Percentiles rank a stretch among this genome's conserved stretches.
Evolutionary conservation across 2,888 invertebrate genomes (phyloP).

Genomic region (Agriopis aurantiaria): DNA sequence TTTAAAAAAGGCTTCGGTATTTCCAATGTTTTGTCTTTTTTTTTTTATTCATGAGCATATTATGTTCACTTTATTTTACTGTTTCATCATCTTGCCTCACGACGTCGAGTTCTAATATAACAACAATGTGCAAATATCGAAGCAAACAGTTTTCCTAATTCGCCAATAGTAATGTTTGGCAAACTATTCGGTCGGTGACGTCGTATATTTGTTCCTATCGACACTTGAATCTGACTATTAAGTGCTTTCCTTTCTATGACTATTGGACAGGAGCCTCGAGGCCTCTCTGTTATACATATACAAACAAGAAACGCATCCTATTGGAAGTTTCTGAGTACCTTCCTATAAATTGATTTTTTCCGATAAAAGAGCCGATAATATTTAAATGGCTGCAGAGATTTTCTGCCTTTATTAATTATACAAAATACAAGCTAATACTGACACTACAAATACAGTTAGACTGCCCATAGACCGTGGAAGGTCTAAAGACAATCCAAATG

Average conservation of each 20-base stretch:
- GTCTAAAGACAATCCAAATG: too few species aligned
- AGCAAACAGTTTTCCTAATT: constrained; percentile 4
- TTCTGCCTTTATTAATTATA: too few species aligned
- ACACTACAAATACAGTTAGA: too few species aligned
- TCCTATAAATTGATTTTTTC: too few species aligned
- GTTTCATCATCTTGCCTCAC: constrained; percentile 13
- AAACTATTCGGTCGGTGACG: constrained; percentile 7
- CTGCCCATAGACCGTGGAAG: too few species aligned
- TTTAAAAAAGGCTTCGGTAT: neutral
- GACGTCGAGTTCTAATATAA: neutral
- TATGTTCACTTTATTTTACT: neutral
- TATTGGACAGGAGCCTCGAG: constrained; percentile 13
- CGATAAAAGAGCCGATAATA: too few species aligned
- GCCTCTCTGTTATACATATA: constrained; percentile 6
- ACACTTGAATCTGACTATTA: neutral
- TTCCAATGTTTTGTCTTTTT: neutral
- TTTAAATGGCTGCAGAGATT: too few species aligned
- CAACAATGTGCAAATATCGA: constrained; percentile 17
- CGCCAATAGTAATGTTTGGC: constrained; percentile 5
- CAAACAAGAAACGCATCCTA: neutral
- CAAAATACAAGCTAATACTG: too few species aligned
- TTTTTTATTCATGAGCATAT: neutral
- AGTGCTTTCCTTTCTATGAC: constrained; percentile 13
- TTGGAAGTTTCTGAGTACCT: neutral
- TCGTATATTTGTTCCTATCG: neutral